phyloP scores from a whole-genome alignment of 30 jellyfish, hydroid and myxozoan species.

The Mastigias papua region DNA sequence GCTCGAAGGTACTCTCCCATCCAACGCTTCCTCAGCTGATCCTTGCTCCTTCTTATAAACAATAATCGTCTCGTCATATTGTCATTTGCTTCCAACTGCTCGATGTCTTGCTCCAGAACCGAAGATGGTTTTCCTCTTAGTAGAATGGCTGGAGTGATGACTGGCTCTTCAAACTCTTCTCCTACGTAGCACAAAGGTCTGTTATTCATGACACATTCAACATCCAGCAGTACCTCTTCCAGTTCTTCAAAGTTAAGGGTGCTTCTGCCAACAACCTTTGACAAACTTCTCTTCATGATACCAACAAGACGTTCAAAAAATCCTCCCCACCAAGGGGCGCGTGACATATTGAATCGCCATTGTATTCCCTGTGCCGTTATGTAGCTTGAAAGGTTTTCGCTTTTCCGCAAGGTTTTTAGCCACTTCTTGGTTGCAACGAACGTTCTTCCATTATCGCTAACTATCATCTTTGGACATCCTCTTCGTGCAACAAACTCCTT shows the following conservation, averaged over 20 bases:
- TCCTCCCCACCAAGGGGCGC: slow-evolving; percentile 82
- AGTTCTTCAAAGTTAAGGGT: slow-evolving; percentile 16
- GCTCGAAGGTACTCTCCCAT: slow-evolving; percentile 27
- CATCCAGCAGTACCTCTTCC: slow-evolving; percentile 49
- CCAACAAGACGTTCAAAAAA: slow-evolving; percentile 58
- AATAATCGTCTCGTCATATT: slow-evolving; percentile 13
- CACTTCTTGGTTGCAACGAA: slow-evolving; percentile 55
- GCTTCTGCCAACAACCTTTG: slow-evolving; percentile 47
- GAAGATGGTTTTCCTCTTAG: slow-evolving; percentile 58
- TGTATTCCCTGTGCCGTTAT: slow-evolving; percentile 23
- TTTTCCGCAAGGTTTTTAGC: slow-evolving; percentile 30
- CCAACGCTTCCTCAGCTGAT: slow-evolving; percentile 57
- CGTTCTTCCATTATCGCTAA: slow-evolving; percentile 42
- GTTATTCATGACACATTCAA: slow-evolving; percentile 51
- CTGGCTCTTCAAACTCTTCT: slow-evolving; percentile 66
- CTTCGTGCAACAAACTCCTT: slow-evolving; percentile 50
- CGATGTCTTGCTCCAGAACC: slow-evolving; percentile 44
- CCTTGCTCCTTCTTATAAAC: slow-evolving; percentile 12
- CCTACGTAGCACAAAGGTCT: slow-evolving; percentile 69
- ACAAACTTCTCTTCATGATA: slow-evolving; percentile 17
- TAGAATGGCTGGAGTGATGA: slow-evolving; percentile 48
- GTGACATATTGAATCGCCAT: slow-evolving; percentile 52
- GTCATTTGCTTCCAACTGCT: slow-evolving; percentile 20
- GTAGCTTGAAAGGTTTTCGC: slow-evolving; percentile 28
- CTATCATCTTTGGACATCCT: slow-evolving; percentile 50